A percentile compares a stretch with the other conserved stretches of the same genome.
phyloP scores from a whole-genome alignment of 2,888 invertebrate genomes.

The Alentia gelatinosa region DNA sequence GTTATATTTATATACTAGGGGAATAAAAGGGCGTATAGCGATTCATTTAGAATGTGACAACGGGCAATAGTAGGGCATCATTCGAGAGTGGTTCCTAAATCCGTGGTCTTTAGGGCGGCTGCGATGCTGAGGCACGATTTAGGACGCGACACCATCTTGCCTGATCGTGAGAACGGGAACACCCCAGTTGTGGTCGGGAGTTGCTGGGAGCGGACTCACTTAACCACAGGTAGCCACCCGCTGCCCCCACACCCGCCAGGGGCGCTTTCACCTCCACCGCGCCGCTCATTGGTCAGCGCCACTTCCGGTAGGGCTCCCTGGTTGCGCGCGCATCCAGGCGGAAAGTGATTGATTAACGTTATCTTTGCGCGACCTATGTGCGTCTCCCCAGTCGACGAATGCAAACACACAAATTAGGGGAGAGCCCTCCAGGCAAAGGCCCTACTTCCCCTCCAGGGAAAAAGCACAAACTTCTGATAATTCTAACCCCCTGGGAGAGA shows the following conservation, averaged over 20 bases:
- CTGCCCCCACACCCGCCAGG: background rate
- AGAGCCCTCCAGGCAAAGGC: background rate
- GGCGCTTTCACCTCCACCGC: background rate
- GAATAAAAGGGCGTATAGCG: too few relatives aligned
- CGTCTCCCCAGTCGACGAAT: background rate
- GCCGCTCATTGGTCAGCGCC: background rate
- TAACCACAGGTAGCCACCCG: conserved; percentile 2
- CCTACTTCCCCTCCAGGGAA: background rate
- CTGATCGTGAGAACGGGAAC: background rate
- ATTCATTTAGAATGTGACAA: too few relatives aligned
- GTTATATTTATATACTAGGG: too few relatives aligned
- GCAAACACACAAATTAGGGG: conserved; percentile 20
- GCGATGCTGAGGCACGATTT: too few relatives aligned
- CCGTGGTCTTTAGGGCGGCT: too few relatives aligned
- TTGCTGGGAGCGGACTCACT: background rate
- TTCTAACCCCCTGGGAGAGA: background rate
- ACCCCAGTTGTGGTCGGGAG: background rate
- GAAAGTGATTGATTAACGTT: conserved; percentile 21
- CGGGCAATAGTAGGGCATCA: too few relatives aligned
- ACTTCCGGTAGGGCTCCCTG: background rate
- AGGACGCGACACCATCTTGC: background rate
- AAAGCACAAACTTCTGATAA: background rate
- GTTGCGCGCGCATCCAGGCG: background rate
- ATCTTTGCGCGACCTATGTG: conserved; percentile 16
- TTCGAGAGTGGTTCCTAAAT: too few relatives aligned